Evolutionary conservation across 2,888 invertebrate species (phyloP).

Genomic region (Diarsia mendica): DNA sequence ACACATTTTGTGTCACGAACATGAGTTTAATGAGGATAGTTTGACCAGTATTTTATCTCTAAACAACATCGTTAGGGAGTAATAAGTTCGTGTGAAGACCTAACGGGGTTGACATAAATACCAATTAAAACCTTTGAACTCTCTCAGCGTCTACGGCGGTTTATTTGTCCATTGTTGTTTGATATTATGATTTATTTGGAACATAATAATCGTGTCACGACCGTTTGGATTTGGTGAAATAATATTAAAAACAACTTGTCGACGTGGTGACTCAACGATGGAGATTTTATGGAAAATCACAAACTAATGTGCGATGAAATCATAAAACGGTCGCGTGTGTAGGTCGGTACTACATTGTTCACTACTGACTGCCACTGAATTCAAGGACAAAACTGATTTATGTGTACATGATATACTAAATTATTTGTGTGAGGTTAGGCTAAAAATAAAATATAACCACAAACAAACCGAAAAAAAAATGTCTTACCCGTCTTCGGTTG

Average conservation of each 20-base stretch:
- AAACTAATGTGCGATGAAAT: conserved; percentile 72
- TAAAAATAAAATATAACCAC: conserved; percentile 46
- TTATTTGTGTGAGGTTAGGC: conserved; percentile 32
- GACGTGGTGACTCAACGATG: conserved; percentile 74
- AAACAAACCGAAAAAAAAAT: conserved; percentile 47
- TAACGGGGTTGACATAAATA: conserved; percentile 52
- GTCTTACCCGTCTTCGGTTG: conserved; percentile 73
- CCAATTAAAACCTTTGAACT: conserved; percentile 51
- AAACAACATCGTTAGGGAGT: conserved; percentile 57
- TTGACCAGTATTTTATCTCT: conserved; percentile 55
- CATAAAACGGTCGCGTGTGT: conserved; percentile 73
- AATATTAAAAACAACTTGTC: conserved; percentile 58
- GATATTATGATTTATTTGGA: conserved; percentile 12
- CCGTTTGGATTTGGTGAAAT: conserved; percentile 12
- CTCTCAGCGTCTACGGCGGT: conserved; percentile 20
- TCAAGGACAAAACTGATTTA: conserved; percentile 65
- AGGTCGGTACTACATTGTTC: conserved; percentile 57
- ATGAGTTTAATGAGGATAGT: conserved; percentile 54
- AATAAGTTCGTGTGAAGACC: conserved; percentile 54
- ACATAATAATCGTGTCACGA: conserved; percentile 35
- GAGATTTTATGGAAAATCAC: conserved; percentile 75
- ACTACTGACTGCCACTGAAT: conserved; percentile 64
- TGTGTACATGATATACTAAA: conserved; percentile 21
- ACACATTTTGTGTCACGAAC: conserved; percentile 42
- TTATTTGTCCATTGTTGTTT: conserved; percentile 26